Conservation (phyloP, 2,113 vertebrate genomes). For the Cottus gobio region DNA sequence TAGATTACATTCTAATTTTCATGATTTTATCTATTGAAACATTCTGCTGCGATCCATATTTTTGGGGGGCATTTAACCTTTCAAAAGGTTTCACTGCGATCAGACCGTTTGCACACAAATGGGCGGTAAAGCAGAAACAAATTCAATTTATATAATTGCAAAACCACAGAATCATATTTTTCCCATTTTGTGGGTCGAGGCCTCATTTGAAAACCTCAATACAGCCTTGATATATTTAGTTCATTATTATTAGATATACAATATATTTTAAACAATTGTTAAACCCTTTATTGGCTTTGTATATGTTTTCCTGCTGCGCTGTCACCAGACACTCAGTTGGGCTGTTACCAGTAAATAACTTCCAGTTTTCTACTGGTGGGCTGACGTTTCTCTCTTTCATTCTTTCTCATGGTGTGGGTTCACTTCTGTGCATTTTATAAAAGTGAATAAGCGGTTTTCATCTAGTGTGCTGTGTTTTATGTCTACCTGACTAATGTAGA, state of each 20-base stretch:
- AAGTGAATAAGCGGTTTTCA: background rate
- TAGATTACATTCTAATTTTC: too few relatives aligned
- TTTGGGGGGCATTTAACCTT: too few relatives aligned
- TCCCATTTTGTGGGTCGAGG: too few relatives aligned
- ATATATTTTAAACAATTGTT: too few relatives aligned
- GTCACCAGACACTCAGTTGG: background rate
- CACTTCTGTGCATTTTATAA: background rate
- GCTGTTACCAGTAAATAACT: background rate
- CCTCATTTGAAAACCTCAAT: background rate
- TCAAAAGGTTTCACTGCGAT: too few relatives aligned
- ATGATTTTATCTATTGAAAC: too few relatives aligned
- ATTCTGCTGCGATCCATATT: too few relatives aligned
- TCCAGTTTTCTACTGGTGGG: background rate
- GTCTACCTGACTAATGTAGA: background rate
- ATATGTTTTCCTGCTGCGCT: background rate
- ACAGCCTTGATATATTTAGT: background rate
- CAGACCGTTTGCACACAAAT: too few relatives aligned
- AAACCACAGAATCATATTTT: too few relatives aligned
- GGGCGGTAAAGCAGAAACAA: background rate
- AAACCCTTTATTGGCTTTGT: background rate
- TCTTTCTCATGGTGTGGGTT: background rate
- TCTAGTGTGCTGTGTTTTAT: background rate
- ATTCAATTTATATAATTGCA: background rate
- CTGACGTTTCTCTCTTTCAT: background rate
- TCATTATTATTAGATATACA: too few relatives aligned